A percentile compares a stretch with the other conserved stretches of the same genome.
phyloP scores from a whole-genome alignment of 2,113 vertebrate species.

The Cyanistes caeruleus region DNA sequence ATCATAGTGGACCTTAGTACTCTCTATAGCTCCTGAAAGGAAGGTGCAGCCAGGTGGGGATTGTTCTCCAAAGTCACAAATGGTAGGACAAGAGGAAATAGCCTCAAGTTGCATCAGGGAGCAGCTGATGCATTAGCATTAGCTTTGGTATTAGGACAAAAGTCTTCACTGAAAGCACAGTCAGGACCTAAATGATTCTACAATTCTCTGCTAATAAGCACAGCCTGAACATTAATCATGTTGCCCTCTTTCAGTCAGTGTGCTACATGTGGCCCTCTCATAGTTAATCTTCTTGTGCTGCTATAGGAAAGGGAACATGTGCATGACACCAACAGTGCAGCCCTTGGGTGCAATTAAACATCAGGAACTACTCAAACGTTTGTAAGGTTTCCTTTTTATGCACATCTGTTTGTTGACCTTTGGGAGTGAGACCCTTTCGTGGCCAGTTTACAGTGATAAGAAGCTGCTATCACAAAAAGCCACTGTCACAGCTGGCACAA shows the following conservation, averaged over 20 bases:
- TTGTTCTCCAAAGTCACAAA: background rate
- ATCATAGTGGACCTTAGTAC: too few species aligned
- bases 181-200: background rate
- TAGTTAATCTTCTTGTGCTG: background rate
- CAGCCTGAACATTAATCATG: background rate
- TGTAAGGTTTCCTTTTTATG: slow-evolving; percentile 21
- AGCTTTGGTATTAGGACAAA: background rate
- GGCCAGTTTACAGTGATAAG: background rate
- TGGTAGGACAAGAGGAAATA: background rate
- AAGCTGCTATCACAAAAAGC: background rate
- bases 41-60: accelerated
- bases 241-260: background rate
- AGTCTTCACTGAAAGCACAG: background rate
- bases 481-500: background rate
- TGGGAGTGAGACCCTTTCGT: background rate
- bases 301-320: background rate
- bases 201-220: background rate
- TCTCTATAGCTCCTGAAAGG: background rate
- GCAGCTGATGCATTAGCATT: too few species aligned
- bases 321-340: background rate
- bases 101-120: background rate
- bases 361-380: slow-evolving; percentile 40
- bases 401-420: slow-evolving; percentile 58
- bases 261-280: background rate
- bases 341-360: slow-evolving; percentile 22